phyloP scores from a whole-genome alignment of 2,888 invertebrate genomes.

The Trissolcus brochymenae region DNA sequence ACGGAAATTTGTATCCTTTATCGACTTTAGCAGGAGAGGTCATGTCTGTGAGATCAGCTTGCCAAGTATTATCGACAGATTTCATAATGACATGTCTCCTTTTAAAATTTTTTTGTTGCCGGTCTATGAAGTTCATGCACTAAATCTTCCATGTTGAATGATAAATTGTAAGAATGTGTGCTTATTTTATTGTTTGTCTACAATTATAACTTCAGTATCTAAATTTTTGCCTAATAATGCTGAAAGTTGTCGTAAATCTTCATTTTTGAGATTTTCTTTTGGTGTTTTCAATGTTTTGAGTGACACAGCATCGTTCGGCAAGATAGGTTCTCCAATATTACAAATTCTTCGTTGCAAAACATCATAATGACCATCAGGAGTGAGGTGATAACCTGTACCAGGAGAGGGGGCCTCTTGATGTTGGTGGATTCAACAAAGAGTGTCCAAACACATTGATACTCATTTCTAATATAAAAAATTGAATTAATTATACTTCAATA shows the following conservation, averaged over 20 bases:
- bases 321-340: not conserved
- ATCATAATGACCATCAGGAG: not conserved
- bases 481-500: not conserved
- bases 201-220: not conserved
- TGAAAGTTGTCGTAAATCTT: not conserved
- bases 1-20: conserved; percentile 66
- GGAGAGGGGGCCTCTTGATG: not conserved
- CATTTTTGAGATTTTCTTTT: no score
- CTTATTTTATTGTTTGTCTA: no score
- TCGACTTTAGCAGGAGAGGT: conserved; percentile 17
- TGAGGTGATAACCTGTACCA: not conserved
- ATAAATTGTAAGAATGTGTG: no score
- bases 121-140: no score
- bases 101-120: no score
- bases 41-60: conserved; percentile 42
- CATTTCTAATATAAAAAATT: conserved; percentile 1
- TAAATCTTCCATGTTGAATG: no score
- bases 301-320: not conserved
- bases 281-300: not conserved
- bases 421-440: not conserved
- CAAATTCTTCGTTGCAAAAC: not conserved
- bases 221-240: no score
- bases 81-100: conserved; percentile 64
- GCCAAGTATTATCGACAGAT: conserved; percentile 63
- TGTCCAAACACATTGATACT: conserved; percentile 1